Evolutionary conservation across 1,140 invertebrate species (phyloP), one percentile per base, ranked within the genome.

Genomic region (Hydropsyche tenuis): DNA sequence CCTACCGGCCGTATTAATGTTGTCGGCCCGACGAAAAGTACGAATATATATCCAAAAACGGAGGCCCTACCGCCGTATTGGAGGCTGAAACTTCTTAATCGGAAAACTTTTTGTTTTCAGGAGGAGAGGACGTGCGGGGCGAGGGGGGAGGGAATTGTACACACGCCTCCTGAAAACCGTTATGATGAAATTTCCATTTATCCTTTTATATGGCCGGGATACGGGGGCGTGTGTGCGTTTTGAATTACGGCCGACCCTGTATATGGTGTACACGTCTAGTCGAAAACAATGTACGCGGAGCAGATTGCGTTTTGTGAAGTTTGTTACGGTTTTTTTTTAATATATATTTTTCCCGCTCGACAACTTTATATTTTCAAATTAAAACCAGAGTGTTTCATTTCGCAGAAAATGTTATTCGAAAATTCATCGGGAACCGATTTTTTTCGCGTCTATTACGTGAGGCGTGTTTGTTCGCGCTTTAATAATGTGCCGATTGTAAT

Each of bases 131-230:
- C 30, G 3, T 37, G 9, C 30, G 30, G 30, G 30, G 9, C 30
- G 30, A 37, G 9, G 30, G 30, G 30, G 30, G 9, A 37, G 30
- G 30, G 30, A 53, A 53, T 53, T 20, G 48, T 53, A 53, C 48
- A 20, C 48, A 53, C 48, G 20, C 48, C 18, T 16, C 2, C 46
- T 48, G 2, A n/a, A n/a, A 16, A 16, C 48, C 48, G 16, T 53
- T 53, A 53, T 53, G 48, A 53, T 53, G 48, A 53, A 53, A 53
- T 53, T 53, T 53, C 48, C 48, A 53, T 53, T 53, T 53, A 53
- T 53, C 48, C 48, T 53, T 53, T 53, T 53, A 53, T 53, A 20
- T 20, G 16, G 16, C 20, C n/a, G 16, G 48, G 16, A 20, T 53
- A 20, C 16, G 30, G 30, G 30, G 30, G 48, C 48, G 16, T 20